Conservation (phyloP, 2,113 vertebrate genomes). For the Chaenocephalus aceratus region DNA sequence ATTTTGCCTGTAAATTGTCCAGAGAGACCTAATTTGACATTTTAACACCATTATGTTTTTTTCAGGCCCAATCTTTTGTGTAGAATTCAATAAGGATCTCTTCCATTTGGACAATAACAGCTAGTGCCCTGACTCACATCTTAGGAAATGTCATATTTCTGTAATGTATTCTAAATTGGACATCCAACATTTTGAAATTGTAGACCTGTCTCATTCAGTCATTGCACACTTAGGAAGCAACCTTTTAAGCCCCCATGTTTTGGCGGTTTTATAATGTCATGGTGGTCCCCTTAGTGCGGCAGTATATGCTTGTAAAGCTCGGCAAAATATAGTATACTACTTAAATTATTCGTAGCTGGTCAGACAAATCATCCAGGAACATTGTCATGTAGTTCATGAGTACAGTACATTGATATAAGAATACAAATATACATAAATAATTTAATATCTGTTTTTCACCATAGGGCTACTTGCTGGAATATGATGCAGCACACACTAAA, state of each 20-base stretch:
- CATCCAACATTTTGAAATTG: neutral
- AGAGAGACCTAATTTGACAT: too few relatives aligned
- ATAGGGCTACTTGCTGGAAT: slow-evolving; percentile 20
- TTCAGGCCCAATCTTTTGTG: neutral
- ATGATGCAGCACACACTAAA: slow-evolving; percentile 43
- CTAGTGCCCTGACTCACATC: neutral
- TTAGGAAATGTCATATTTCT: neutral
- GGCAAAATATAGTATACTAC: neutral
- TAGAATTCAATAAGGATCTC: neutral
- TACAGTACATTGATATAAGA: neutral
- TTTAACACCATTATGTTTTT: too few relatives aligned
- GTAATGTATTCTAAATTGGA: neutral
- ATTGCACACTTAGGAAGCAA: neutral
- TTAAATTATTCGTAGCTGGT: neutral
- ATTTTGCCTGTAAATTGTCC: too few relatives aligned
- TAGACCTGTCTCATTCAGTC: neutral
- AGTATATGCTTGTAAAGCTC: slow-evolving; percentile 9
- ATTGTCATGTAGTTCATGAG: neutral
- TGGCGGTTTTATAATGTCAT: slow-evolving; percentile 19
- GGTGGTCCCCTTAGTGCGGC: neutral
- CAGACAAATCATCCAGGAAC: neutral
- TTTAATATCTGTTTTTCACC: slow-evolving; percentile 2
- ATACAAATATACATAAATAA: neutral
- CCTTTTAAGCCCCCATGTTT: slow-evolving; percentile 9
- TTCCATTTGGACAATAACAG: neutral